These are phyloP conservation scores for Ceriagrion tenellum DNA, from an alignment of 2,888 invertebrate genomes.

Conservation along the genomic window DNA sequence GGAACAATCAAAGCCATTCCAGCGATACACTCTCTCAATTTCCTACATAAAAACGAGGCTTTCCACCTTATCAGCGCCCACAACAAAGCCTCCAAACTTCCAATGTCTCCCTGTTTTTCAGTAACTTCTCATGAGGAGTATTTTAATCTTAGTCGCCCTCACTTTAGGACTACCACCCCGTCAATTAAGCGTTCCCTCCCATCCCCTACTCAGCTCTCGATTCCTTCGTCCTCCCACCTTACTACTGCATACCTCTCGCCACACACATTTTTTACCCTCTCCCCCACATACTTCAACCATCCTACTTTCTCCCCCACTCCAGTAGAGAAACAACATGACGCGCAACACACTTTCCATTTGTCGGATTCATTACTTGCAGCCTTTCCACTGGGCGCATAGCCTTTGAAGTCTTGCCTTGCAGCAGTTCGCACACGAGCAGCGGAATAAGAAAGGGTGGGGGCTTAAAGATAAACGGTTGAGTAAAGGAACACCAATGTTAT, in stretches of 20 bases:
- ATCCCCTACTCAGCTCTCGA: neutral
- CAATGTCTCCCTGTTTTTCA: neutral
- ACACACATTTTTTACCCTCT: neutral
- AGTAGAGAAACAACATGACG: constrained; percentile 39
- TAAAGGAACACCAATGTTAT: constrained; percentile 64
- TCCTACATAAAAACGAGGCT: too few relatives aligned
- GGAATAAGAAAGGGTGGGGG: neutral
- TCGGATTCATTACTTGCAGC: constrained; percentile 55
- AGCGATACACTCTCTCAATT: too few relatives aligned
- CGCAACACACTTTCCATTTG: constrained; percentile 65
- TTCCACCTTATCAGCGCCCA: too few relatives aligned
- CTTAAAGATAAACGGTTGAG: constrained; percentile 58
- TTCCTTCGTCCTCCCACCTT: neutral
- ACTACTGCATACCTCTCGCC: neutral
- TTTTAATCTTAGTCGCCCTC: neutral
- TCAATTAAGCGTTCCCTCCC: neutral
- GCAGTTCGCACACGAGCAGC: constrained; percentile 53
- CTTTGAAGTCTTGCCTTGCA: constrained; percentile 53
- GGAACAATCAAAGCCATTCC: too few relatives aligned
- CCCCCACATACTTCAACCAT: neutral
- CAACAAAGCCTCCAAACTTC: neutral
- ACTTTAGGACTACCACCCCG: neutral
- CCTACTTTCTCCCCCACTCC: constrained; percentile 40
- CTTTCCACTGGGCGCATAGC: constrained; percentile 43
- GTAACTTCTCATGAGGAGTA: neutral